Evolutionary conservation across 1,140 invertebrate genomes (phyloP), one percentile per base, ranked within the genome.

Genomic region (Anadara kagoshimensis): DNA sequence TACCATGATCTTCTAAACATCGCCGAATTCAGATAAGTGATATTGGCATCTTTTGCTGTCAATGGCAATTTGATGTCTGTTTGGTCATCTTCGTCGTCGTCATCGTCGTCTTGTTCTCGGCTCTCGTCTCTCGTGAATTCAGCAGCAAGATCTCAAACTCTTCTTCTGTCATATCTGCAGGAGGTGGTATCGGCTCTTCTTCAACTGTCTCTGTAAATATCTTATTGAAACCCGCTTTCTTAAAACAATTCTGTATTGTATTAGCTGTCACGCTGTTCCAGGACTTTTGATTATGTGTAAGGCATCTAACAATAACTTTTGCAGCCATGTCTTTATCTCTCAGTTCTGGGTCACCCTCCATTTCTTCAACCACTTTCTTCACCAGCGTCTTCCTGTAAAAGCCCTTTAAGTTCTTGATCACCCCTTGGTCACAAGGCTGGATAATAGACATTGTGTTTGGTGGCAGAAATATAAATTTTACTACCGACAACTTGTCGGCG

Each of bases 381-480:
- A 57, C 54, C 10, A 57, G 5, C 20, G 8, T 5, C 8, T 12
- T 5, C 8, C 45, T 45, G 44, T 69, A 65, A 41, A 57, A n/a
- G n/a, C n/a, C n/a, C n/a, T n/a, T n/a, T n/a, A n/a, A n/a, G n/a
- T n/a, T n/a, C n/a, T n/a, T n/a, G 16, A 74, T 73, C 7, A 73
- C 63, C 0, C 71, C 71, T 12, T 53, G 43, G 65, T 72, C 75
- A 41, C 54, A 67, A 3, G 69, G 69, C 44, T 76, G 75, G n/a
- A 69, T 72, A 11, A 67, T 41, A 18, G 69, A 59, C 12, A 59
- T 76, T 12, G 64, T 76, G 24, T 76, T 72, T 22, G 57, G 65
- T 10, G 65, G 69, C 18, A 68, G 44, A 49, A 72, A 73, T n/a
- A 45, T 26, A 7, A 67, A 41, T 22, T 29, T 45, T 7, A 67